phyloP scores from a whole-genome alignment of 2,113 vertebrate genomes.

The Rhineura floridana region DNA sequence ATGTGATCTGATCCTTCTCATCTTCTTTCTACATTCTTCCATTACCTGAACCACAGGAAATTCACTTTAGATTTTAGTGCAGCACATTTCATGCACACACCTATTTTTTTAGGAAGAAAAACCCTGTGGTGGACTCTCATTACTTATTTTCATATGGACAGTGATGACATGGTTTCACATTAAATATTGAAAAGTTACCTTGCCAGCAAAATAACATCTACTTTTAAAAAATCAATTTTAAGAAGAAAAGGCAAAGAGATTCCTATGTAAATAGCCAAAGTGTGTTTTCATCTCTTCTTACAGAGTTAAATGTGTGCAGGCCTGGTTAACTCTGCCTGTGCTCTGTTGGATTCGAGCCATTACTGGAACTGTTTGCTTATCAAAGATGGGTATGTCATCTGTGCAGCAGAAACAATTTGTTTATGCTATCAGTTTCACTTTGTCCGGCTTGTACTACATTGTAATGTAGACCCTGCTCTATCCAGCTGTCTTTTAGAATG shows the following conservation, averaged over 20 bases:
- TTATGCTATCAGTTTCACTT: not conserved
- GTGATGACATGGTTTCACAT: no score
- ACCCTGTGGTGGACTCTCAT: no score
- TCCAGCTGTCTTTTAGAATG: not conserved
- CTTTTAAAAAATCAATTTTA: not conserved
- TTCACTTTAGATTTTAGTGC: no score
- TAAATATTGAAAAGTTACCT: no score
- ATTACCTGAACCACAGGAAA: no score
- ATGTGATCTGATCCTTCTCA: no score
- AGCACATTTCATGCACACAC: no score
- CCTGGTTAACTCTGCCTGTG: not conserved
- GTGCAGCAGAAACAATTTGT: not conserved
- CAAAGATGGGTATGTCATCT: not conserved
- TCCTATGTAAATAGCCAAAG: not conserved
- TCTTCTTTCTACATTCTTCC: no score
- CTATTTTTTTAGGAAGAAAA: no score
- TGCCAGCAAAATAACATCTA: no score
- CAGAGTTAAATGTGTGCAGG: not conserved
- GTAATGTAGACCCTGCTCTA: no score
- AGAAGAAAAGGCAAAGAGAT: not conserved
- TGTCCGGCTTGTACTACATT: not conserved
- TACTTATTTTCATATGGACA: no score
- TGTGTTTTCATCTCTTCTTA: not conserved
- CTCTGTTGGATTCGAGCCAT: not conserved
- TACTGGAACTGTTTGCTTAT: not conserved